phyloP scores from a whole-genome alignment of 1,140 invertebrate species.

The Cecropterus lyciades region DNA sequence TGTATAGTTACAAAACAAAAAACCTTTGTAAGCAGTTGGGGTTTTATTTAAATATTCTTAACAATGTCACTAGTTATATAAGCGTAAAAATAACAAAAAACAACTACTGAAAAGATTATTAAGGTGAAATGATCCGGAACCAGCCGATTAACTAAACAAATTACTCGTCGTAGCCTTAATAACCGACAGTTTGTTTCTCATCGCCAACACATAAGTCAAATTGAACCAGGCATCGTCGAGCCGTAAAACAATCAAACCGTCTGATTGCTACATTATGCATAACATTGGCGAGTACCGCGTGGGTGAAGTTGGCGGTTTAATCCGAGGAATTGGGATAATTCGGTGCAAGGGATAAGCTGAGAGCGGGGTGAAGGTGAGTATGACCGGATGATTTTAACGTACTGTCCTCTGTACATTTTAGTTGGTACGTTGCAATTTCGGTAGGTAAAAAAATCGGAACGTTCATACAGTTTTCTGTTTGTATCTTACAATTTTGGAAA shows the following conservation, averaged over 20 bases:
- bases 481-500: no score
- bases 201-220: conserved; percentile 6
- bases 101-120: no score
- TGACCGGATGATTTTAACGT: no score
- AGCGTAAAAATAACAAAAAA: no score
- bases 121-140: background rate
- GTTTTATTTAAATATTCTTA: no score
- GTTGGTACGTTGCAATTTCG: no score
- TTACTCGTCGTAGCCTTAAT: background rate
- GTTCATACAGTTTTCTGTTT: no score
- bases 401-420: no score
- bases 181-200: background rate
- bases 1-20: no score
- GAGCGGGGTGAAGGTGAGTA: background rate
- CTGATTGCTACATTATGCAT: conserved; percentile 17
- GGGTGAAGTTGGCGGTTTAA: conserved; percentile 10
- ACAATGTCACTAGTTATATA: no score
- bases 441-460: no score
- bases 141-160: background rate
- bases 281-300: conserved; percentile 7
- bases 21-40: no score
- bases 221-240: conserved; percentile 1
- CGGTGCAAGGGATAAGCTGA: background rate
- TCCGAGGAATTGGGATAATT: conserved; percentile 1
- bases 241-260: conserved; percentile 16